Percentiles rank a stretch among this genome's conserved stretches.
These are phyloP conservation scores for Hypomecis atomaria DNA, from an alignment of 2,888 invertebrate genomes.

Conservation along the genomic window DNA sequence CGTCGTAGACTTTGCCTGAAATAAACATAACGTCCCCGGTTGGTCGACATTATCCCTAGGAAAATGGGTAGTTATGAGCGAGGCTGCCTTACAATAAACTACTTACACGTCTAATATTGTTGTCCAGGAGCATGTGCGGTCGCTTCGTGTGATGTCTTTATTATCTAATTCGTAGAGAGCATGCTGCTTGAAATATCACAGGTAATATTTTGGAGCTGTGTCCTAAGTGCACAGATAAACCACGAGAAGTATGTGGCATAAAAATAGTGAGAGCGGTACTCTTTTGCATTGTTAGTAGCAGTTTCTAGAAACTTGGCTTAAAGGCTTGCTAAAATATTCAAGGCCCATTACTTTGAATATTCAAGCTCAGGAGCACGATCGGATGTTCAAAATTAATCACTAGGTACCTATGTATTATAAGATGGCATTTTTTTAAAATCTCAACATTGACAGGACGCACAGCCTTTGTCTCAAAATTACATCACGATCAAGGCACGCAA, in stretches of 20 bases:
- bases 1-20: conserved; percentile 66
- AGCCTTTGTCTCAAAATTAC: not conserved
- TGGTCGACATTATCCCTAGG: conserved; percentile 74
- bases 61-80: conserved; percentile 80
- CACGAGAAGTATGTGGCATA: not conserved
- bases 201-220: conserved; percentile 8
- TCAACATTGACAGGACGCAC: no score
- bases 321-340: conserved; percentile 24
- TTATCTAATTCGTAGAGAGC: conserved; percentile 21
- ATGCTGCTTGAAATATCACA: conserved; percentile 25
- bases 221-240: conserved; percentile 20
- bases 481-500: not conserved
- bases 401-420: conserved; percentile 7
- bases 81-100: conserved; percentile 76
- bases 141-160: conserved; percentile 56
- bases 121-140: conserved; percentile 51
- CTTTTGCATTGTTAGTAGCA: conserved; percentile 7
- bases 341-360: not conserved
- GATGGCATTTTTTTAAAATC: not conserved
- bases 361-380: no score
- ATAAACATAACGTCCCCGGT: conserved; percentile 75
- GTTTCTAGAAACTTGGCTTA: conserved; percentile 17
- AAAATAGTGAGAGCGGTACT: conserved; percentile 5
- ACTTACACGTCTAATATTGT: conserved; percentile 74
- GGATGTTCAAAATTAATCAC: not conserved